Percentiles rank a stretch among this genome's conserved stretches.
These are phyloP conservation scores for Accipiter virgatus DNA, from an alignment of 2,113 vertebrate species.

Conservation along the genomic window DNA sequence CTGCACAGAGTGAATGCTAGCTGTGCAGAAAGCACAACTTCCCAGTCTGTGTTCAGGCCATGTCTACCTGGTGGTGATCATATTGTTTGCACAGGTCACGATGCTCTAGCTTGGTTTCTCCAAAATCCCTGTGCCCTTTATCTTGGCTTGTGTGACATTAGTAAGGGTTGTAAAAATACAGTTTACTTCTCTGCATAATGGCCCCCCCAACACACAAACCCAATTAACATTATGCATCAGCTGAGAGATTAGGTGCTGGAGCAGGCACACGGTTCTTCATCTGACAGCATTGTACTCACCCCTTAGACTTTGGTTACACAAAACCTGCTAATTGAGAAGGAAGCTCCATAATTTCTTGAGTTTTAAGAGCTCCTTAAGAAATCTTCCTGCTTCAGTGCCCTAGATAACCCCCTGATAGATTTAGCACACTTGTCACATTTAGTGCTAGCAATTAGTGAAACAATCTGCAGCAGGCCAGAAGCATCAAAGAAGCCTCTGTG, in stretches of 20 bases:
- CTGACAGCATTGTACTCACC: background rate
- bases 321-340: background rate
- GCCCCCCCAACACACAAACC: background rate
- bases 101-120: background rate
- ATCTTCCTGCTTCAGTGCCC: background rate
- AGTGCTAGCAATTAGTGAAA: background rate
- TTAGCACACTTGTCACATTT: background rate
- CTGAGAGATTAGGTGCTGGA: background rate
- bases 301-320: background rate
- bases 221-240: background rate
- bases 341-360: background rate
- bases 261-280: background rate
- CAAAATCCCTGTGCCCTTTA: background rate
- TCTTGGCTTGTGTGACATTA: background rate
- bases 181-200: background rate
- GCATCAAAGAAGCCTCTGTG: background rate
- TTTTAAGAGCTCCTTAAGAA: background rate
- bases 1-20: background rate
- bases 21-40: background rate
- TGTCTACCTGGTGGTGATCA: rapidly evolving
- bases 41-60: background rate
- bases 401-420: background rate
- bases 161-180: background rate
- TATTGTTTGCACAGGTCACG: background rate
- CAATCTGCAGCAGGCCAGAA: background rate